A percentile compares a stretch with the other conserved stretches of the same genome.
Evolutionary conservation across 1,140 invertebrate species (phyloP).

Genomic region (Sminthurides bifidus): DNA sequence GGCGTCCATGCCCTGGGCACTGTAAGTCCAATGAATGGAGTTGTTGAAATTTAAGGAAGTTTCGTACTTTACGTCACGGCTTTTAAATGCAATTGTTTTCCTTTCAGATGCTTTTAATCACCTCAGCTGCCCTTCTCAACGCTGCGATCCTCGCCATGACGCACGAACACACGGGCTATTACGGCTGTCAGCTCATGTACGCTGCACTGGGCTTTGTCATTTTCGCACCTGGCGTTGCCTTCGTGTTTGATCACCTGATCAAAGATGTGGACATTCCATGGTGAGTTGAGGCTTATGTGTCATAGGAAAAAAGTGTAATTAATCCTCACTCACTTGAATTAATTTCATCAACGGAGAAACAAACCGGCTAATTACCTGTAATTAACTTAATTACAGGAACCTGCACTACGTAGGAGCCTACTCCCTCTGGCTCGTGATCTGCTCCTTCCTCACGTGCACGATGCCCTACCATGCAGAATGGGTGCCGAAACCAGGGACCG

Average conservation of each 20-base stretch:
- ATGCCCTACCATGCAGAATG: conserved; percentile 29
- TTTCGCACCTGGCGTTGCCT: conserved; percentile 17
- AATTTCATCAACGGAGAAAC: background rate
- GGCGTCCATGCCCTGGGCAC: conserved; percentile 25
- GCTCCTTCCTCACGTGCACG: conserved; percentile 2
- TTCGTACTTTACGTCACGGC: background rate
- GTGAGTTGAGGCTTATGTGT: conserved; percentile 24
- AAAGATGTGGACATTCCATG: conserved; percentile 20
- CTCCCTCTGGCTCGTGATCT: conserved; percentile 19
- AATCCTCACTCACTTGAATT: background rate
- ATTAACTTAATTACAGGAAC: conserved; percentile 13
- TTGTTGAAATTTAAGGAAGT: background rate
- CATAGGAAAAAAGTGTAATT: background rate
- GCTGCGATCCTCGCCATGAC: conserved; percentile 16
- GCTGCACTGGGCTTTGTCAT: conserved; percentile 23
- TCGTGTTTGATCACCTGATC: conserved; percentile 16
- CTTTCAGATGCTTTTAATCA: conserved; percentile 30
- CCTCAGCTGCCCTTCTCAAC: conserved; percentile 26
- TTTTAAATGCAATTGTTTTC: background rate
- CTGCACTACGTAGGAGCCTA: conserved; percentile 22
- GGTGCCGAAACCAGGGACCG: conserved; percentile 24
- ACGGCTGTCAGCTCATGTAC: conserved; percentile 27
- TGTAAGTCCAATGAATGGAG: conserved; percentile 12
- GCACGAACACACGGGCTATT: conserved; percentile 27
- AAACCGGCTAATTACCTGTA: background rate